Base-by-base conservation (phyloP, 1,140 invertebrate genomes). In the Cotesia typhae region DNA sequence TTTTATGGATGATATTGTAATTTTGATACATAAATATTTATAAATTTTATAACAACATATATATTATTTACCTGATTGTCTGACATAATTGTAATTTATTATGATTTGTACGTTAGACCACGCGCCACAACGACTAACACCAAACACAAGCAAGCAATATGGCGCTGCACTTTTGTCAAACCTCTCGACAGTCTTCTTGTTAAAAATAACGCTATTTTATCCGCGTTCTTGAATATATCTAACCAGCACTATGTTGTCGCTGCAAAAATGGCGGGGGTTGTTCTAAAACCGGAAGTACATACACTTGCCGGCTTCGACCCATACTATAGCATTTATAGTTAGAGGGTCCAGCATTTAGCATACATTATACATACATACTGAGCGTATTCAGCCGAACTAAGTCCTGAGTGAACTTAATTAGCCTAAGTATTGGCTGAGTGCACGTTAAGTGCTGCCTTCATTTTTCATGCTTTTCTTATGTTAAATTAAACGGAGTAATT, bases 111-210 rank as follows among this genome's bases (percentile, higher is more conserved):
- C 41, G 78, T 75, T 80, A 75, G 80, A 85, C 81, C 85, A 87
- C 85, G 85, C 85, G 85, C 84, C 83, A 84, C 80, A 85, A 85
- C 77, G 77, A 77, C 80, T 63, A 85, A 83, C 36, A 17, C 81
- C 81, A 87, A 86, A 87, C 83, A 87, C 84, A 85, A 85, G 80
- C 83, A 82, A 65, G 78, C 83, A 86, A 86, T 87, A 87, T 87
- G 85, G 85, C 85, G 85, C 83, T 80, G 75, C 71, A 78, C 80
- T 85, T 87, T 86, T 87, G 83, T 86, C 80, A 80, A 77, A 55
- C 53, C 53, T 28, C 10, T 9, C 20, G 10, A 63, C 6, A 17
- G n/a, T 28, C 51, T 12, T 41, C 47, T 28, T 38, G 64, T 51
- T 53, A 55, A 67, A 67, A 67, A 67, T 67, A 67, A 67, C 66